Conservation (phyloP, 2,888 invertebrate species). For the Eristalis pertinax region DNA sequence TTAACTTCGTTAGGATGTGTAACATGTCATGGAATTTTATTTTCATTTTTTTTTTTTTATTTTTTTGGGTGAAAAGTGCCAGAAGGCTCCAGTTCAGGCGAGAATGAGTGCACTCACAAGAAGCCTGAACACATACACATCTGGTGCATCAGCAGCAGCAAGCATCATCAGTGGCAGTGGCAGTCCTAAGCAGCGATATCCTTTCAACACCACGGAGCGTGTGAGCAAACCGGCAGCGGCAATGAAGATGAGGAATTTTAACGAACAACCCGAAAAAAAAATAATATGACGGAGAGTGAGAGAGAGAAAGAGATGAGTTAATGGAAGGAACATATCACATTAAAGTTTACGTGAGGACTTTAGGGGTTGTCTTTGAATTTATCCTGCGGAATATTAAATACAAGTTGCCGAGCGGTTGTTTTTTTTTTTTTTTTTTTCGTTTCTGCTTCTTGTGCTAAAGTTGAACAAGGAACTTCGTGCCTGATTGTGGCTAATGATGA, state of each 20-base stretch:
- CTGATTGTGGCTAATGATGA: not conserved
- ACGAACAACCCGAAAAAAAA: not conserved
- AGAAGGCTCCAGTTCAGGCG: not conserved
- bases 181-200: not conserved
- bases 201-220: not conserved
- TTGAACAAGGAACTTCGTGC: not conserved
- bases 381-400: not conserved
- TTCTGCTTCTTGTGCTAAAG: not conserved
- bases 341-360: constrained; percentile 15
- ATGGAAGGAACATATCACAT: constrained; percentile 42
- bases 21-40: constrained; percentile 37
- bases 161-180: not conserved
- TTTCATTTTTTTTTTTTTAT: not conserved
- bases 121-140: not conserved
- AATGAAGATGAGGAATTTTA: constrained; percentile 1
- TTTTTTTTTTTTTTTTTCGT: not conserved
- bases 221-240: not conserved
- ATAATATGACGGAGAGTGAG: not conserved
- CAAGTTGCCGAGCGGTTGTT: not conserved
- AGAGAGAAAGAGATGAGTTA: constrained; percentile 19
- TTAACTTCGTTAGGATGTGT: constrained; percentile 64
- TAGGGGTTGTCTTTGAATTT: not conserved
- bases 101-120: constrained; percentile 43
- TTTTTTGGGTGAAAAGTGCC: constrained; percentile 20
- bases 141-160: constrained; percentile 15